phyloP scores from a whole-genome alignment of 2,113 vertebrate species.

The Mohoua ochrocephala region DNA sequence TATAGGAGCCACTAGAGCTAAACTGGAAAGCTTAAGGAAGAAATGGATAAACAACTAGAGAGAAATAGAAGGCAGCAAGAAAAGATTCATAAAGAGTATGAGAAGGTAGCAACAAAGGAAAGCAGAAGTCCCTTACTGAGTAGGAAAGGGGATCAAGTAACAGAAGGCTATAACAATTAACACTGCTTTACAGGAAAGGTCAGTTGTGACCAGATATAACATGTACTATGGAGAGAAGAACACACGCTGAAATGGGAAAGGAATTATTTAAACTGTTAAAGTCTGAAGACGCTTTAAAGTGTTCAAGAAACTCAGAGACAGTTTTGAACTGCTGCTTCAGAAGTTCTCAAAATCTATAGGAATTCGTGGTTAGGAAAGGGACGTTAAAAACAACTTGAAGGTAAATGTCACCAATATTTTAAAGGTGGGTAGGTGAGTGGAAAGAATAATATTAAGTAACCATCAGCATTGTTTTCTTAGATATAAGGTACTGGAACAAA shows the following conservation, averaged over 20 bases:
- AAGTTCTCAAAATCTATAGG: not conserved
- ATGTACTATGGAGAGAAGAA: not conserved
- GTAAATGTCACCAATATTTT: not conserved
- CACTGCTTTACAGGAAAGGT: not conserved
- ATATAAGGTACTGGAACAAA: not conserved
- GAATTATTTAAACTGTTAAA: not conserved
- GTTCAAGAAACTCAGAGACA: not conserved
- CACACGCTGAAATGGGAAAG: not conserved
- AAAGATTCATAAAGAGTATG: not conserved
- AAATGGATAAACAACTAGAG: not conserved
- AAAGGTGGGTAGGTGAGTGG: not conserved
- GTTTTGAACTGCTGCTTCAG: not conserved
- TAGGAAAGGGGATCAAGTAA: not conserved
- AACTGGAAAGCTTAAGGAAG: not conserved
- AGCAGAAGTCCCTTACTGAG: not conserved
- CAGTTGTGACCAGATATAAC: not conserved
- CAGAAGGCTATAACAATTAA: not conserved
- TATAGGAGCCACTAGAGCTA: not conserved
- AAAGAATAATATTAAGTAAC: not conserved
- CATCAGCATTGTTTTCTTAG: not conserved
- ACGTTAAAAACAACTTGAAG: not conserved
- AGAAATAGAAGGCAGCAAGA: not conserved
- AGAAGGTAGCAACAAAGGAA: not conserved
- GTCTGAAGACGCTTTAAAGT: not conserved
- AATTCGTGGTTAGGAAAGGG: not conserved